Evolutionary conservation across 2,113 vertebrate species (phyloP), one percentile per base, ranked within the genome.

Genomic region (Peromyscus maniculatus): DNA sequence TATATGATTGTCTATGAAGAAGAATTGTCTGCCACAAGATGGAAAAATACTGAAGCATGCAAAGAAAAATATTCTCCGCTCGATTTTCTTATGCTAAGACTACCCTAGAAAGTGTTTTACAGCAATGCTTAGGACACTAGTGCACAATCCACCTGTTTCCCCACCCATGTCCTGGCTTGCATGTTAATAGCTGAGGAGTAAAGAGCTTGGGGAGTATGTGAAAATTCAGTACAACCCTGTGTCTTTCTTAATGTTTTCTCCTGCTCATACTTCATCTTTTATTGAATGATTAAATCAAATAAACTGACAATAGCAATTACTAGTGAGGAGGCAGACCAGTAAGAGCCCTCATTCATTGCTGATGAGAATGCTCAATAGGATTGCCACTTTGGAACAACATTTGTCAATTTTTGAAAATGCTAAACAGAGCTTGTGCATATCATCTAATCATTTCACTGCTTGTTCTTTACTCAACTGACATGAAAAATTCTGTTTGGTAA

Each of bases 211-310:
- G 1, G 55, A 28, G 43, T 77, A 4, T 71, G 39, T 92, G 69
- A 36, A 91, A 91, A 84, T 91, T 72, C 39, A 93, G 26, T 71
- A 24, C 7, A 96, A 39, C 10, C 74, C 36, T 43, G n/a, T 59
- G n/a, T 26, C 12, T 17, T 96, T 90, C 16, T 78, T 52, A 82
- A 21, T 62, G 19, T n/a, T 72, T 59, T 3, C 5, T 62, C 15
- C 49, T 71, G 6, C 16, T 93, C 21, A 33, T 43, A n/a, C 36
- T 43, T 87, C 39, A 55, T 83, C 24, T 92, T 92, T 83, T 16
- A 90, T 67, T 83, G 26, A 90, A 83, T 90, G 79, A 22, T 62
- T 72, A 90, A 95, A 79, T 93, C 52, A 26, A 93, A 31, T 89
- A 89, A 82, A 77, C 4, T 69, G 55, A 39, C 13, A 86, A 71